Base-by-base conservation (phyloP, 1,140 invertebrate genomes). In the Antheraea pernyi region DNA sequence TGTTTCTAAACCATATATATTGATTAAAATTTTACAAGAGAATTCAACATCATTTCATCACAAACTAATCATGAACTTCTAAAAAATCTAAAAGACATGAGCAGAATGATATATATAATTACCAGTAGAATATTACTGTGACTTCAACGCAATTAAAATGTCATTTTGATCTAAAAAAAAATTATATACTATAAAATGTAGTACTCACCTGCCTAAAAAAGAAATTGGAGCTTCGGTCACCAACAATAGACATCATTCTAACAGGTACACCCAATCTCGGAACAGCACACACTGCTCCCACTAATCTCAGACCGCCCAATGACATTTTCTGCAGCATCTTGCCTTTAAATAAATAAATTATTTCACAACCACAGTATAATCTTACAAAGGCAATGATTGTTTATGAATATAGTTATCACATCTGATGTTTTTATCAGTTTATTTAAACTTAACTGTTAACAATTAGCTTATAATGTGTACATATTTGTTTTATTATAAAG, bases 131-230 rank as follows among this genome's bases (percentile, higher is more conserved):
- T n/a, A n/a, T n/a, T n/a, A n/a, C n/a, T n/a, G n/a, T n/a, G n/a
- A n/a, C n/a, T n/a, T n/a, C n/a, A n/a, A n/a, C n/a, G n/a, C n/a
- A n/a, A n/a, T n/a, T n/a, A n/a, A n/a, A n/a, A n/a, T n/a, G n/a
- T n/a, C n/a, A n/a, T n/a, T n/a, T n/a, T n/a, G n/a, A n/a, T n/a
- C n/a, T n/a, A n/a, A n/a, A n/a, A n/a, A n/a, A n/a, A n/a, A n/a
- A n/a, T n/a, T n/a, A n/a, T n/a, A n/a, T n/a, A 30, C 22, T 30
- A 30, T 30, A 4, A 13, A 53, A 59, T 48, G 39, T 36, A 48
- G 7, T 7, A 53, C 75, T 71, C 70, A 91, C 88, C 83, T 91
- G 88, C 73, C 89, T 88, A 72, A 91, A 89, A 76, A 91, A 91
- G 72, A 90, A 86, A 68, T 79, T 79, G 0, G 76, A 73, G 53